A percentile compares a stretch with the other conserved stretches of the same genome.
These are phyloP conservation scores for Zelleria hepariella DNA, from an alignment of 2,888 invertebrate species.

Conservation along the genomic window DNA sequence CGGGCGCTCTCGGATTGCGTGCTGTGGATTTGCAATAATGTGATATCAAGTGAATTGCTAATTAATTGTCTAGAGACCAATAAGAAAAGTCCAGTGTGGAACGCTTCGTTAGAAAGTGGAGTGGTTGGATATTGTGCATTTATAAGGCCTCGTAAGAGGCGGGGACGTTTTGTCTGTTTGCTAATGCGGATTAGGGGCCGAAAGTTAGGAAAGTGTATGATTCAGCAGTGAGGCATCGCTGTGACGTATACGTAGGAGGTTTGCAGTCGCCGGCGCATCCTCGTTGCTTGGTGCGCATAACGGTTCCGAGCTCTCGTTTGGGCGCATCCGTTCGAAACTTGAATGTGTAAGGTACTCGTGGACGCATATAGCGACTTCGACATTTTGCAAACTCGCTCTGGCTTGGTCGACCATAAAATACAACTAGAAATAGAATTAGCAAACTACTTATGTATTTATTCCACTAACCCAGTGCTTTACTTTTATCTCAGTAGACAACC, in stretches of 20 bases:
- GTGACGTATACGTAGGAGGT: constrained; percentile 11
- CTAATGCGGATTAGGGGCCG: neutral
- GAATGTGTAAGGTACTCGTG: neutral
- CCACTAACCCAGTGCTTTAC: constrained; percentile 3
- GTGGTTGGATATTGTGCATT: constrained; percentile 33
- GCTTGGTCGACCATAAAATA: neutral
- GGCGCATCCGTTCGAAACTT: constrained; percentile 1
- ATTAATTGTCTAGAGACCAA: constrained; percentile 46
- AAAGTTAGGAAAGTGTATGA: constrained; percentile 9
- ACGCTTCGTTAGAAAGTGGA: constrained; percentile 25
- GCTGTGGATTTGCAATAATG: constrained; percentile 50
- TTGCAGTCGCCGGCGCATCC: constrained; percentile 25
- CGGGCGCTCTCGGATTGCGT: constrained; percentile 37
- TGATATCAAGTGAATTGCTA: constrained; percentile 61
- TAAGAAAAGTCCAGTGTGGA: constrained; percentile 23
- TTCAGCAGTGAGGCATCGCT: neutral
- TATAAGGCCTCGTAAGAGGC: constrained; percentile 33
- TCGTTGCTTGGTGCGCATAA: constrained; percentile 40
- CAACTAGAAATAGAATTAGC: neutral
- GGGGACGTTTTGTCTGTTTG: neutral
- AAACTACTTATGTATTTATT: neutral
- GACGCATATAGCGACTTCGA: neutral
- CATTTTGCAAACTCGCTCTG: neutral
- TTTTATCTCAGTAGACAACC: neutral
- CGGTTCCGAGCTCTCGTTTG: constrained; percentile 58